Evolutionary conservation across 1,140 invertebrate genomes (phyloP).

Genomic region (Nasonia longicornis): DNA sequence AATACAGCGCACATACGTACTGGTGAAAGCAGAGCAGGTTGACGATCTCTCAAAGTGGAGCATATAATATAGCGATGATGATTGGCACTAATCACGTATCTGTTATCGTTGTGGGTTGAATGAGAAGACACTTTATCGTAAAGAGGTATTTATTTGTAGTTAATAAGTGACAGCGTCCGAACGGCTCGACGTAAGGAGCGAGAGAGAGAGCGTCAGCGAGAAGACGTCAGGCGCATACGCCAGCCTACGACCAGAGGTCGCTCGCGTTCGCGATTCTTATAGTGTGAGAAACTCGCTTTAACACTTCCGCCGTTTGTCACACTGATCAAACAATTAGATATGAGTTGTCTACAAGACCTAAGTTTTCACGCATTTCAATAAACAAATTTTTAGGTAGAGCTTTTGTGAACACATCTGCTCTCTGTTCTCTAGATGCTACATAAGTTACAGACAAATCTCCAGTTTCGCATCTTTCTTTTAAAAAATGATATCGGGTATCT

Average conservation of each 20-base stretch:
- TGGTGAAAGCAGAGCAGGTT: constrained; percentile 16
- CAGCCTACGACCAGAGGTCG: too few species aligned
- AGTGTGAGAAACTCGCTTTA: too few species aligned
- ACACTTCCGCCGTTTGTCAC: too few species aligned
- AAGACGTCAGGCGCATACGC: too few species aligned
- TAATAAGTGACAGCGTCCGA: too few species aligned
- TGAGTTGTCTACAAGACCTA: background rate
- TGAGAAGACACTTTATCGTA: too few species aligned
- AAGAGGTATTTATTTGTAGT: too few species aligned
- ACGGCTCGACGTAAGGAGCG: too few species aligned
- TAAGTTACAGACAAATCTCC: background rate
- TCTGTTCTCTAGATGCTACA: background rate
- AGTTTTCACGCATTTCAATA: background rate
- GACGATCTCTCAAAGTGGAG: constrained; percentile 22
- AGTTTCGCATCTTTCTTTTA: background rate
- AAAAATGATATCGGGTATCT: background rate
- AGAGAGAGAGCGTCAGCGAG: too few species aligned
- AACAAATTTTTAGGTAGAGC: background rate
- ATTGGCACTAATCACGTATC: background rate
- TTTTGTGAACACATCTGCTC: background rate
- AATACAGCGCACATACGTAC: background rate
- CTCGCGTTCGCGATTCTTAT: too few species aligned
- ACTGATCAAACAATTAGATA: too few species aligned
- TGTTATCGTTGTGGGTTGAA: too few species aligned
- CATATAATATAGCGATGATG: background rate